Base-by-base conservation (phyloP, 2,888 invertebrate species). In the Drosophila kuntzei region DNA sequence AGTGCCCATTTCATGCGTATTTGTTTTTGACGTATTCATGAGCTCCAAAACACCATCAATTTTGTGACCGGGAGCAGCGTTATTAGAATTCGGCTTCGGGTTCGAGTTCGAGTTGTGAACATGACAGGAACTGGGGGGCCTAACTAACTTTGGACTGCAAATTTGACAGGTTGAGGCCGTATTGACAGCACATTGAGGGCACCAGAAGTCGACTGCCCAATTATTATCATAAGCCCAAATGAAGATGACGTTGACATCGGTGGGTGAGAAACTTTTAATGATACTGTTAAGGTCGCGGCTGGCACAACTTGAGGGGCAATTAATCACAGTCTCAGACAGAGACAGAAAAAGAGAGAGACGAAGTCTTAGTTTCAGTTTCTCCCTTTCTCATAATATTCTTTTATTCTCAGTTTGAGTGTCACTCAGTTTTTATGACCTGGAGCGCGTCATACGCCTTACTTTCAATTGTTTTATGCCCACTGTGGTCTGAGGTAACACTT, bases 221-320 rank as follows among this genome's bases (percentile, higher is more conserved):
- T 87, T 82, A 83, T 89, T 76, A 87, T 76, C 71, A 89, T 84
- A 80, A 89, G 79, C 84, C 79, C 81, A 76, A 88, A 87, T 87
- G 84, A 79, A 84, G 89, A 88, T 69, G 85, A 79, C 83, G 65
- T 69, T 80, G 82, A 79, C 80, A 69, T 67, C 64, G 54, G 16
- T 44, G 58, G 58, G 54, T 62, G 68, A 36, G 44, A 55, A 55
- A 44, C 25, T 87, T 84, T 84, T 84, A 84, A 85, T 84, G 84
- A 85, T 76, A 78, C 75, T 71, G 80, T 75, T 80, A 72, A 82
- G 77, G 79, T 73, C 54, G 62, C 68, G 49, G 27, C 65, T 51
- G 53, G 59, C 61, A 41, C 41, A 25, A 63, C 67, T 61, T 41
- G 62, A 68, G 67, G 34, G 78, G 77, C 87, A 86, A 86, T 86